Evolutionary conservation across 2,888 invertebrate genomes (phyloP).

Genomic region (Drosophila testacea): DNA sequence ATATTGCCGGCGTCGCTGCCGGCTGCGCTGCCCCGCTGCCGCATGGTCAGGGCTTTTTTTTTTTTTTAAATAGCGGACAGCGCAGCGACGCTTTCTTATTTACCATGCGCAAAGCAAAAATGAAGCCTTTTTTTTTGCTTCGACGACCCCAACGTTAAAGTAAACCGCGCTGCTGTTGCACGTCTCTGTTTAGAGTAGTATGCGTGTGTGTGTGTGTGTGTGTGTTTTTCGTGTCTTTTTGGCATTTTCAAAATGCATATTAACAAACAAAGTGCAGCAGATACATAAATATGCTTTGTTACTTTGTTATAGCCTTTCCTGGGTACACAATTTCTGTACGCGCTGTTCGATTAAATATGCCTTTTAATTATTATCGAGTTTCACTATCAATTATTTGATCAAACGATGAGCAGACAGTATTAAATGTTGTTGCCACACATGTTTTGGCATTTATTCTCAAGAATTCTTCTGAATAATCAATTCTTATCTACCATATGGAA

Average conservation of each 20-base stretch:
- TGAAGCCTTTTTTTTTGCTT: slow-evolving; percentile 39
- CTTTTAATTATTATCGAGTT: slow-evolving; percentile 58
- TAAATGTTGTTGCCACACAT: slow-evolving; percentile 7
- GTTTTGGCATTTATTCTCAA: background rate
- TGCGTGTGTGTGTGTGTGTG: slow-evolving; percentile 2
- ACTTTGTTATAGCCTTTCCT: slow-evolving; percentile 30
- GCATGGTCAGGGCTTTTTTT: slow-evolving; percentile 72
- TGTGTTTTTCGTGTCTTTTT: slow-evolving; percentile 60
- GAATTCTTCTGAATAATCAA: slow-evolving; percentile 6
- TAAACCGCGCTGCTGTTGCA: slow-evolving; percentile 39
- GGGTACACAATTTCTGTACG: slow-evolving; percentile 45
- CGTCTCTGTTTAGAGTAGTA: background rate
- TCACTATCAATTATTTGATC: slow-evolving; percentile 34
- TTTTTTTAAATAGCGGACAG: slow-evolving; percentile 17
- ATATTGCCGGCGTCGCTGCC: slow-evolving; percentile 19
- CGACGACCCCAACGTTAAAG: slow-evolving; percentile 24
- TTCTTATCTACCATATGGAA: slow-evolving; percentile 20
- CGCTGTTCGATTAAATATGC: slow-evolving; percentile 30
- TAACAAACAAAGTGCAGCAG: slow-evolving; percentile 16
- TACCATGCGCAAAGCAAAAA: slow-evolving; percentile 41
- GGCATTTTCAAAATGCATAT: slow-evolving; percentile 44
- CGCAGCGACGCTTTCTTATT: slow-evolving; percentile 41
- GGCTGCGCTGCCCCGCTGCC: slow-evolving; percentile 20
- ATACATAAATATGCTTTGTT: slow-evolving; percentile 5
- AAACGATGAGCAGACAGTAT: background rate